Percentiles rank a stretch among this genome's conserved stretches.
These are phyloP conservation scores for Eupelmus urozonus DNA, from an alignment of 2,888 invertebrate species.

Conservation along the genomic window DNA sequence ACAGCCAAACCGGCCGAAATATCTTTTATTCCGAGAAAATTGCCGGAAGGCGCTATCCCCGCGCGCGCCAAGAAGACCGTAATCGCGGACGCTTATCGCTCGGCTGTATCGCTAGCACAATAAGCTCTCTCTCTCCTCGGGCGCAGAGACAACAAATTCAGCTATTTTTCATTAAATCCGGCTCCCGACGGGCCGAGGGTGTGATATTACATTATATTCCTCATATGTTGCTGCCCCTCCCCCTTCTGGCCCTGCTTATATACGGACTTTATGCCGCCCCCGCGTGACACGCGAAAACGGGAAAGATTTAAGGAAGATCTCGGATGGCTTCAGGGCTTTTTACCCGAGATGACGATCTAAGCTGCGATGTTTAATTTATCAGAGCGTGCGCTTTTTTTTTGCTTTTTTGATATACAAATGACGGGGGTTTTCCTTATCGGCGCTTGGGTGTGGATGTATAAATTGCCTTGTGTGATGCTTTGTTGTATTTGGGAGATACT, in stretches of 20 bases:
- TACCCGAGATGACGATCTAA: not conserved
- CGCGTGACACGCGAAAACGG: conserved; percentile 35
- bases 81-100: conserved; percentile 56
- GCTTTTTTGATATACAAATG: too few relatives aligned
- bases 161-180: conserved; percentile 74
- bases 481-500: too few relatives aligned
- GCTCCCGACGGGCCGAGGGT: conserved; percentile 66
- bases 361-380: conserved; percentile 54
- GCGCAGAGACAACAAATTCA: conserved; percentile 68
- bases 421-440: too few relatives aligned
- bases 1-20: conserved; percentile 5
- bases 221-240: conserved; percentile 62
- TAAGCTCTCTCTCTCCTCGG: conserved; percentile 24
- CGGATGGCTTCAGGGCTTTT: not conserved
- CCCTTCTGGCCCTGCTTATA: conserved; percentile 1
- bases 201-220: conserved; percentile 70
- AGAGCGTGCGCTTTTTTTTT: not conserved
- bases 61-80: too few relatives aligned
- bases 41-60: conserved; percentile 55
- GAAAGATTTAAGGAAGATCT: conserved; percentile 45
- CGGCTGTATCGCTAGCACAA: conserved; percentile 43
- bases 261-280: not conserved
- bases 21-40: conserved; percentile 58
- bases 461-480: too few relatives aligned
- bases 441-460: too few relatives aligned